phyloP scores from a whole-genome alignment of 2,888 invertebrate species.

The Anarsia innoxiella region DNA sequence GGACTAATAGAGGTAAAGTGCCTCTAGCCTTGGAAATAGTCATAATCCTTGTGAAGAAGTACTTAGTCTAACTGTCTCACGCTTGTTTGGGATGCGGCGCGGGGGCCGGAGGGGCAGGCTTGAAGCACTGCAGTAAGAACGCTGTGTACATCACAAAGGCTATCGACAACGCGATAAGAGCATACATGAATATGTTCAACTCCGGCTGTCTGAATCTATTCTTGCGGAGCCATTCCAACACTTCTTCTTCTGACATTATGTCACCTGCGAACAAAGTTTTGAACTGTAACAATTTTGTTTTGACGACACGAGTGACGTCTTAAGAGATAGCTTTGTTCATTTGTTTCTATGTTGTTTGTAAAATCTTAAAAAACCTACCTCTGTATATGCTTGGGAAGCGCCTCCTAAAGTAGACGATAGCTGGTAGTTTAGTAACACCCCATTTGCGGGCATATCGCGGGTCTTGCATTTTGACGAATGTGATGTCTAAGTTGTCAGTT shows the following conservation, averaged over 20 bases:
- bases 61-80: slow-evolving; percentile 46
- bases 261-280: slow-evolving; percentile 81
- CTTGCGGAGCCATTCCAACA: slow-evolving; percentile 93
- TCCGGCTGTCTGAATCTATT: slow-evolving; percentile 95
- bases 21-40: slow-evolving; percentile 8
- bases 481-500: slow-evolving; percentile 94
- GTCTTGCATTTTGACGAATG: slow-evolving; percentile 96
- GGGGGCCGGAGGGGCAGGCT: slow-evolving; percentile 79
- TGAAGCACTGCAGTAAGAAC: slow-evolving; percentile 93
- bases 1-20: slow-evolving; percentile 28
- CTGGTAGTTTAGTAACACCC: slow-evolving; percentile 93
- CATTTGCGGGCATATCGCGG: slow-evolving; percentile 93
- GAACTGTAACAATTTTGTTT: no score
- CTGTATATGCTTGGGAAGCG: slow-evolving; percentile 95
- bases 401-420: slow-evolving; percentile 92
- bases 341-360: not conserved
- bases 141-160: slow-evolving; percentile 93
- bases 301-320: not conserved
- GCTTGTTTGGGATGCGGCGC: slow-evolving; percentile 80
- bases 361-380: slow-evolving; percentile 73
- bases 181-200: slow-evolving; percentile 95
- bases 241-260: slow-evolving; percentile 87
- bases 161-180: slow-evolving; percentile 87
- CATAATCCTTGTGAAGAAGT: slow-evolving; percentile 13
- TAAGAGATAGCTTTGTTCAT: not conserved